A percentile compares a stretch with the other conserved stretches of the same genome.
Evolutionary conservation across 2,797 vertebrate genomes (phyloP).

Genomic region (Enteromius treurensis): DNA sequence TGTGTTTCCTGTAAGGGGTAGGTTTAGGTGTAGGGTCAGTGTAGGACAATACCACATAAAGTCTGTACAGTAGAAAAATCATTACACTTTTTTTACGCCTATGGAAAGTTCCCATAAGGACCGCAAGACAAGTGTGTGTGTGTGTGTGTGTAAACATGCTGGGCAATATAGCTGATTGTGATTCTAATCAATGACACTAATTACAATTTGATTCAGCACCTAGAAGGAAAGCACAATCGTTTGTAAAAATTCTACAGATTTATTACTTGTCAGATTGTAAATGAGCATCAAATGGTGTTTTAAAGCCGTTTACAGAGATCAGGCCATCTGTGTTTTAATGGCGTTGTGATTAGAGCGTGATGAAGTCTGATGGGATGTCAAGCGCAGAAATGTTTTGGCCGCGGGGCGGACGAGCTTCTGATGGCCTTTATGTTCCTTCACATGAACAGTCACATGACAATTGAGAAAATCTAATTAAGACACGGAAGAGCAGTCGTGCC

Average conservation of each 20-base stretch:
- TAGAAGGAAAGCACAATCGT: not conserved
- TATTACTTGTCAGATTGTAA: not conserved
- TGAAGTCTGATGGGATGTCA: not conserved
- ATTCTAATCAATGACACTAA: not conserved
- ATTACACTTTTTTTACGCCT: too few species aligned
- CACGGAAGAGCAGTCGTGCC: conserved; percentile 26
- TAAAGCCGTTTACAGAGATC: not conserved
- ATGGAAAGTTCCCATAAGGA: too few species aligned
- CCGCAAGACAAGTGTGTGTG: too few species aligned
- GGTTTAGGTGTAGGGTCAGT: too few species aligned
- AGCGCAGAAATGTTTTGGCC: not conserved
- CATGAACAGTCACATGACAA: conserved; percentile 3
- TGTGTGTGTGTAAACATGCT: not conserved
- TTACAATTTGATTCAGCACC: not conserved
- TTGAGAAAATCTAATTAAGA: conserved; percentile 14
- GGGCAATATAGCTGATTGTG: not conserved
- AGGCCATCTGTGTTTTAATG: not conserved
- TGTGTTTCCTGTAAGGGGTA: too few species aligned
- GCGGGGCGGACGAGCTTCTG: not conserved
- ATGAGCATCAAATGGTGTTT: not conserved
- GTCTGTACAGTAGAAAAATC: too few species aligned
- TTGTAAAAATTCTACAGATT: not conserved
- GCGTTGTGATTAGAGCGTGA: not conserved
- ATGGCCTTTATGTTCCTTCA: conserved; percentile 10
- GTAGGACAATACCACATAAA: too few species aligned